A percentile compares a stretch with the other conserved stretches of the same genome.
These are phyloP conservation scores for Hyaena hyaena DNA, from an alignment of 2,113 vertebrate species.

Conservation along the genomic window DNA sequence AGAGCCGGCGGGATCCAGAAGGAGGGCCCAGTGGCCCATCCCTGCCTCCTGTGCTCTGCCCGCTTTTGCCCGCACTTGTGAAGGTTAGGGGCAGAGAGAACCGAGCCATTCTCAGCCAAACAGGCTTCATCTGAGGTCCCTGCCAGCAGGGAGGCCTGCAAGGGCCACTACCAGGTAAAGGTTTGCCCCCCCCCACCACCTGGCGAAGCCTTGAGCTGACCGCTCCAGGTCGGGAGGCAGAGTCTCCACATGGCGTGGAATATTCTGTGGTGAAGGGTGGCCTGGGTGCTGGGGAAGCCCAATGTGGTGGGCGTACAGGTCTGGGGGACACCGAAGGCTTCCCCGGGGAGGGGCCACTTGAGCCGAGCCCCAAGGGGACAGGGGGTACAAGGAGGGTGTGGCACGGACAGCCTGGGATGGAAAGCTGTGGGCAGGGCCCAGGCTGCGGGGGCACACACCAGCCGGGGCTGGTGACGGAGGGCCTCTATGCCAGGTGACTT, in stretches of 20 bases:
- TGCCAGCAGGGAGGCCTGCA: background rate
- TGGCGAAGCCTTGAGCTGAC: background rate
- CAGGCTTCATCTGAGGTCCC: background rate
- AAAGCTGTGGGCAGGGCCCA: background rate
- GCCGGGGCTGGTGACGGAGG: background rate
- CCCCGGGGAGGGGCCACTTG: background rate
- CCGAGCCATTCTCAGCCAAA: background rate
- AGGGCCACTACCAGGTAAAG: background rate
- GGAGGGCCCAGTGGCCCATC: background rate
- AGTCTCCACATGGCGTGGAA: accelerated
- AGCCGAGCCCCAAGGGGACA: background rate
- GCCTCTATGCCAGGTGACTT: background rate
- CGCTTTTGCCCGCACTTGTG: background rate
- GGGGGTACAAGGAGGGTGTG: accelerated
- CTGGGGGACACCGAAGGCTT: too few relatives aligned
- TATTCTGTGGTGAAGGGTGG: background rate
- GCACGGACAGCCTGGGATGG: background rate
- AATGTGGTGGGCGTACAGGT: background rate
- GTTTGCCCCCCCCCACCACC: background rate
- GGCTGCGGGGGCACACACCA: background rate
- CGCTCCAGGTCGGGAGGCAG: background rate
- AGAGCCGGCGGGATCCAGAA: background rate
- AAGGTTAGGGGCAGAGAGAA: background rate
- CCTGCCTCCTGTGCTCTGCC: too few relatives aligned
- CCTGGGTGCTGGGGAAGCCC: background rate